Evolutionary conservation across 2,113 vertebrate genomes (phyloP).

Genomic region (Salvelinus fontinalis): DNA sequence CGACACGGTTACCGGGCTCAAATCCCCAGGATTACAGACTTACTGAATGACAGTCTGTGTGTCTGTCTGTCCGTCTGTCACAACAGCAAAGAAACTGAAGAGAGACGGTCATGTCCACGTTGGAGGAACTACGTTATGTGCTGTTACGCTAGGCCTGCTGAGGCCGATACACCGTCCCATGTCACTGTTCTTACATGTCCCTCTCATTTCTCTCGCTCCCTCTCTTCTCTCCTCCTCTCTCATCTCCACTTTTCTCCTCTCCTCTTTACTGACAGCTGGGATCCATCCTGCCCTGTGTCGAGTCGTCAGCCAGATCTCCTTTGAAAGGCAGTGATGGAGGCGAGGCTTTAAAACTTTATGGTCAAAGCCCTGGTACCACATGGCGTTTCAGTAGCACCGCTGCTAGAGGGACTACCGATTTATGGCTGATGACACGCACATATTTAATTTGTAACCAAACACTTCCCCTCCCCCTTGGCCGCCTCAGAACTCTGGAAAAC

Average conservation of each 20-base stretch:
- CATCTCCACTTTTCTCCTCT: neutral
- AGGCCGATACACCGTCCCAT: neutral
- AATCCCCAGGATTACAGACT: constrained; percentile 51
- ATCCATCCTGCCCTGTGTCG: constrained; percentile 45
- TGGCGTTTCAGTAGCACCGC: constrained; percentile 75
- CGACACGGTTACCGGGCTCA: constrained; percentile 40
- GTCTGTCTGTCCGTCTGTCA: constrained; percentile 40
- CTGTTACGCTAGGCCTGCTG: neutral
- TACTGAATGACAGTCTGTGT: constrained; percentile 10
- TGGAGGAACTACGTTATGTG: neutral
- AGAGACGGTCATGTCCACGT: neutral
- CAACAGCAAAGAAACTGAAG: neutral
- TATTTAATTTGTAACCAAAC: constrained; percentile 99
- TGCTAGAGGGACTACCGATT: constrained; percentile 81
- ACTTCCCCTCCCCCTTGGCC: constrained; percentile 91
- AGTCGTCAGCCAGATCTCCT: constrained; percentile 48
- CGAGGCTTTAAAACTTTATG: constrained; percentile 80
- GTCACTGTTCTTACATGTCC: neutral
- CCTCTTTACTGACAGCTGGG: constrained; percentile 50
- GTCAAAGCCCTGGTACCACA: constrained; percentile 71
- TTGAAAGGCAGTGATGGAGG: constrained; percentile 65
- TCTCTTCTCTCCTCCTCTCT: neutral
- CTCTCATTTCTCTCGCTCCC: neutral
- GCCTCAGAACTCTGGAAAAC: constrained; percentile 86
- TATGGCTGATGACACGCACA: constrained; percentile 86